Evolutionary conservation across 1,140 invertebrate genomes (phyloP).

Genomic region (Latrodectus geometricus): DNA sequence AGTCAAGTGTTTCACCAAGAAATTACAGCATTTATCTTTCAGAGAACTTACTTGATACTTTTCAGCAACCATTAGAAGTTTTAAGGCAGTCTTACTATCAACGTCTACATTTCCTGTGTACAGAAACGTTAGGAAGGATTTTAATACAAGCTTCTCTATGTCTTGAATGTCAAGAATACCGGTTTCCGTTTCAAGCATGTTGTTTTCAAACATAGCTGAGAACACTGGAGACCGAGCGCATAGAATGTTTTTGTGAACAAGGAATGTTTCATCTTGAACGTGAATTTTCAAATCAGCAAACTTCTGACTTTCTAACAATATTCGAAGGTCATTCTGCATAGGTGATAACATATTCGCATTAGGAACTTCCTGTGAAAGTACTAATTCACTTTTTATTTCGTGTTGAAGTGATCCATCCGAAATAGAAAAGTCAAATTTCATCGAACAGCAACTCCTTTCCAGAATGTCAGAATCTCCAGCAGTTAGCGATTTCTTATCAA

Average conservation of each 20-base stretch:
- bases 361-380: too few species aligned
- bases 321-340: not conserved
- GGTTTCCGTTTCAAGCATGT: not conserved
- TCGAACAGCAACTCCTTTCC: too few species aligned
- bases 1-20: not conserved
- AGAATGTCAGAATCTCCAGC: too few species aligned
- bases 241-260: not conserved
- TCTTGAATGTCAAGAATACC: not conserved
- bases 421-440: too few species aligned
- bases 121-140: not conserved
- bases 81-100: not conserved
- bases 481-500: too few species aligned
- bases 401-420: too few species aligned
- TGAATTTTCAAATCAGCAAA: not conserved
- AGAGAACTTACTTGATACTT: not conserved
- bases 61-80: not conserved
- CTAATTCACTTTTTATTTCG: too few species aligned
- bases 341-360: too few species aligned
- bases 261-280: not conserved
- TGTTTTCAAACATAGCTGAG: not conserved
- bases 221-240: not conserved
- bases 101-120: not conserved
- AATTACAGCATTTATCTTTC: not conserved
- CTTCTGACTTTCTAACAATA: not conserved
- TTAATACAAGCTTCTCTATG: not conserved